Conservation (phyloP, 2,888 invertebrate genomes). For the Polymixis flavicincta region DNA sequence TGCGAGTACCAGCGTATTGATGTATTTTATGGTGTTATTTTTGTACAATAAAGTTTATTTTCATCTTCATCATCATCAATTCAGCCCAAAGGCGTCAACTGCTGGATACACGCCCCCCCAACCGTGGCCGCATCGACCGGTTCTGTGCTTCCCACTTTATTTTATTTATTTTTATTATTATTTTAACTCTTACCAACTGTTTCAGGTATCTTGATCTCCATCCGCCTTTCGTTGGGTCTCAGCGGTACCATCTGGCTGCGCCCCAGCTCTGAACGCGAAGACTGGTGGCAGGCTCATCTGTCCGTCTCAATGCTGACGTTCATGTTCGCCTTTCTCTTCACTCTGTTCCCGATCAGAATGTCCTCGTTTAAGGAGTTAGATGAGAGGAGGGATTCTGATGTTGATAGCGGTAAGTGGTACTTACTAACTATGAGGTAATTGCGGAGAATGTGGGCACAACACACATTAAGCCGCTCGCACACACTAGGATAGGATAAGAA, state of each 20-base stretch:
- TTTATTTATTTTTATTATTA: not conserved
- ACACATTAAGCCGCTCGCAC: not conserved
- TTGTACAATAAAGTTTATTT: not conserved
- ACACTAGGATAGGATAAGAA: too few relatives aligned
- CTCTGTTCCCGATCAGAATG: slow-evolving; percentile 81
- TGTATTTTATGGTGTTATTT: not conserved
- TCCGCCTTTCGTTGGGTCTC: slow-evolving; percentile 83
- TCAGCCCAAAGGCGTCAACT: too few relatives aligned
- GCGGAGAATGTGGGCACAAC: not conserved
- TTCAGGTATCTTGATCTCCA: slow-evolving; percentile 85
- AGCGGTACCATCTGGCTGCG: slow-evolving; percentile 80
- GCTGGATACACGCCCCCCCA: too few relatives aligned
- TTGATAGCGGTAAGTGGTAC: slow-evolving; percentile 61
- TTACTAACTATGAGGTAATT: not conserved
- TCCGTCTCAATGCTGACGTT: slow-evolving; percentile 81
- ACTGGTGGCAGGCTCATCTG: slow-evolving; percentile 85
- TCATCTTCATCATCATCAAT: too few relatives aligned
- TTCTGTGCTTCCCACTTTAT: too few relatives aligned
- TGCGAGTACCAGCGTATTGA: not conserved
- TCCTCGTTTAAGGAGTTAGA: slow-evolving; percentile 68
- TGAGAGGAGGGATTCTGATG: slow-evolving; percentile 56
- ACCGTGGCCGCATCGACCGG: too few relatives aligned
- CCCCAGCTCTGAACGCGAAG: slow-evolving; percentile 72
- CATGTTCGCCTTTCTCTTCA: slow-evolving; percentile 83
- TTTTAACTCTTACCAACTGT: not conserved